Conservation (phyloP, 2,113 vertebrate species). For the Centropus bengalensis region DNA sequence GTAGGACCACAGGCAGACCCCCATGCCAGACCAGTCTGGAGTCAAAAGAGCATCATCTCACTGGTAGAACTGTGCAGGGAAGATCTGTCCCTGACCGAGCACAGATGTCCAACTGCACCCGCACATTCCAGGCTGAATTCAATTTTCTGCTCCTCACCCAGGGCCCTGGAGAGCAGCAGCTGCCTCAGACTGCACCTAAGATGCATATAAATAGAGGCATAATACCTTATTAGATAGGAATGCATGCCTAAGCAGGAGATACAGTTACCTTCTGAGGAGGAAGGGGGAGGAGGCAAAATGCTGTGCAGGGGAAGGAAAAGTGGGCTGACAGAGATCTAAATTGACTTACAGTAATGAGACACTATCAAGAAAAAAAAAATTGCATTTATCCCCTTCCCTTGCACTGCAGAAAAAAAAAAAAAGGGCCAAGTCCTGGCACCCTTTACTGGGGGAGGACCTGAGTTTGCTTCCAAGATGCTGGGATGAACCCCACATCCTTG, state of each 20-base stretch:
- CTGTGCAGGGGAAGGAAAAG: background rate
- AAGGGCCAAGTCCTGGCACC: background rate
- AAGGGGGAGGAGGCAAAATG: background rate
- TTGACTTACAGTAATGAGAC: background rate
- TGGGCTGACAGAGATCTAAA: background rate
- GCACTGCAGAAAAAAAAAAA: background rate
- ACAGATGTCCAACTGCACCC: background rate
- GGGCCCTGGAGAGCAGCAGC: conserved; percentile 54
- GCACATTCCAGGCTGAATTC: conserved; percentile 57
- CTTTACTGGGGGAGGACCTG: accelerated
- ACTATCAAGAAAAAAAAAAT: background rate
- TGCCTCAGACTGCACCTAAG: conserved; percentile 50
- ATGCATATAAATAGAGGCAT: conserved; percentile 53
- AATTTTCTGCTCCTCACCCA: conserved; percentile 58
- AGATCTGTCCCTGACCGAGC: background rate
- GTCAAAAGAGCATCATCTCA: background rate
- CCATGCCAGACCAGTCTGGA: accelerated
- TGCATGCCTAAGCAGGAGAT: conserved; percentile 57
- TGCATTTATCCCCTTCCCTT: background rate
- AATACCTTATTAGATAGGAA: conserved; percentile 64
- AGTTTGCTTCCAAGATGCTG: background rate
- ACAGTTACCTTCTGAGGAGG: conserved; percentile 27
- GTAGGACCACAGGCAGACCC: background rate
- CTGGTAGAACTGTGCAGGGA: background rate
- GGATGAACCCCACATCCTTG: accelerated